A percentile compares a stretch with the other conserved stretches of the same genome.
Evolutionary conservation across 2,113 vertebrate species (phyloP).

Genomic region (Calidris pugnax): DNA sequence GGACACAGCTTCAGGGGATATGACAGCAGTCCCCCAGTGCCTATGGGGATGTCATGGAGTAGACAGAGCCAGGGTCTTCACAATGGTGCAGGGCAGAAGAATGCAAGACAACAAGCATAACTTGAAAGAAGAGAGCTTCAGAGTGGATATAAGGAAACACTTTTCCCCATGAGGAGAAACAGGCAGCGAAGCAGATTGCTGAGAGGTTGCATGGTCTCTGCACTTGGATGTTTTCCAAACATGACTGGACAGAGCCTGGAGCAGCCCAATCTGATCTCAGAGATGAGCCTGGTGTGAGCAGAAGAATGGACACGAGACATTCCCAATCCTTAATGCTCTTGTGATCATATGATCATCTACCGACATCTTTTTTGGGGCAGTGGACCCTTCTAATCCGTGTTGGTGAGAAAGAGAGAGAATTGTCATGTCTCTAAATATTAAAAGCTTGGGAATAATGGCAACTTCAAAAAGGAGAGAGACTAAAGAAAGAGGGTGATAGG

Average conservation of each 20-base stretch:
- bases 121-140: neutral
- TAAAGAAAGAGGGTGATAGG: neutral
- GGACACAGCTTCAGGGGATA: neutral
- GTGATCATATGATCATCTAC: neutral
- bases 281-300: neutral
- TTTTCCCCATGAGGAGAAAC: neutral
- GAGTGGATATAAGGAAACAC: neutral
- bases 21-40: neutral
- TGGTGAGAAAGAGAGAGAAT: neutral
- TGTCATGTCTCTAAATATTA: neutral
- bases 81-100: neutral
- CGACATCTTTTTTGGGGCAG: fast-evolving
- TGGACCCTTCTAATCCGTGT: neutral
- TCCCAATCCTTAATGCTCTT: neutral
- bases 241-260: neutral
- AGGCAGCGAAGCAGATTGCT: neutral
- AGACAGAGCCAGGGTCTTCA: neutral
- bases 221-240: neutral
- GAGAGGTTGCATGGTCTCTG: neutral
- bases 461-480: neutral
- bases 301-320: fast-evolving
- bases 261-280: neutral
- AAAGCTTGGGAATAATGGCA: neutral
- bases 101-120: neutral
- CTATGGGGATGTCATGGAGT: neutral